phyloP scores from a whole-genome alignment of 2,888 invertebrate species.

The Acanthosoma haemorrhoidale region DNA sequence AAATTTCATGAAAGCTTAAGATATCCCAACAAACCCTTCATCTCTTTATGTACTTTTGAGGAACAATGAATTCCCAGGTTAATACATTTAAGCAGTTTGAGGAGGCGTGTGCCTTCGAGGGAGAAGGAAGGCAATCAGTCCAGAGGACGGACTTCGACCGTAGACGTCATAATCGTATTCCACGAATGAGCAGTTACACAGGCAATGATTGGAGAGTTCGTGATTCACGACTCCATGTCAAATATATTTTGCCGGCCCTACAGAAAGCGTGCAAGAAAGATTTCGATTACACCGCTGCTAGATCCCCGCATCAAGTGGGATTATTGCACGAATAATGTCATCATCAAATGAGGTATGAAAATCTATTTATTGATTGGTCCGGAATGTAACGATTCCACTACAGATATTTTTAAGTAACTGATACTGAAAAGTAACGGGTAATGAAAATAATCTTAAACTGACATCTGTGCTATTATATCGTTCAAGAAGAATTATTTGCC shows the following conservation, averaged over 20 bases:
- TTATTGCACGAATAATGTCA: neutral
- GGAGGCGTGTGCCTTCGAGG: neutral
- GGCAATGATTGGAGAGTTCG: constrained; percentile 5
- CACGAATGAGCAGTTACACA: constrained; percentile 1
- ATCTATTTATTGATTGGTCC: too few relatives aligned
- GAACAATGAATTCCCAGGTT: too few relatives aligned
- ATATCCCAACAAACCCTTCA: too few relatives aligned
- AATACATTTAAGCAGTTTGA: too few relatives aligned
- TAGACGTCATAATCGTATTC: constrained; percentile 7
- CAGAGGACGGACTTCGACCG: neutral
- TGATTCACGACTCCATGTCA: constrained; percentile 2
- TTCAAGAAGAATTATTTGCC: too few relatives aligned
- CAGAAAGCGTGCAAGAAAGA: neutral
- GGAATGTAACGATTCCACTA: too few relatives aligned
- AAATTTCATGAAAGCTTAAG: too few relatives aligned
- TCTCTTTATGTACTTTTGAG: too few relatives aligned
- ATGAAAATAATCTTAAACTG: too few relatives aligned
- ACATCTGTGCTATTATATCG: too few relatives aligned
- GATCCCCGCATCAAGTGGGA: neutral
- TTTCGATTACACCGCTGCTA: neutral
- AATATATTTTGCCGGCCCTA: neutral
- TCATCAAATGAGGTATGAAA: neutral
- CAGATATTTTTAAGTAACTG: too few relatives aligned
- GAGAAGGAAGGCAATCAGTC: neutral
- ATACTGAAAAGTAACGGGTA: too few relatives aligned